Conservation (phyloP, 2,797 vertebrate genomes). For the Rhadinocentrus ornatus region DNA sequence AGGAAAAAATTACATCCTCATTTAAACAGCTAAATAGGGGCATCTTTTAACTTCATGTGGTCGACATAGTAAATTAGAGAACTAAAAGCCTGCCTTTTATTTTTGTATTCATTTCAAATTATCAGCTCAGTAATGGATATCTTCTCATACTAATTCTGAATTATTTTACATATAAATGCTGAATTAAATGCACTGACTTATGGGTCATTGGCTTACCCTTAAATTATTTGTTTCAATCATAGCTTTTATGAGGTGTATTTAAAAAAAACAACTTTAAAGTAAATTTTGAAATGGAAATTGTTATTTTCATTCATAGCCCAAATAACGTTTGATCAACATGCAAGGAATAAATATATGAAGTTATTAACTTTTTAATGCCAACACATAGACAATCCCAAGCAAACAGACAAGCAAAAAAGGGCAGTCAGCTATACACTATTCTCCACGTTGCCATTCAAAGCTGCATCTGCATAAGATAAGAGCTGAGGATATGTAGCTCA, state of each 20-base stretch:
- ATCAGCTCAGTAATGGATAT: slow-evolving; percentile 78
- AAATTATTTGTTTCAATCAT: slow-evolving; percentile 60
- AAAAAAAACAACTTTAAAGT: slow-evolving; percentile 63
- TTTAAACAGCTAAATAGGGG: slow-evolving; percentile 86
- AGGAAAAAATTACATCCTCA: slow-evolving; percentile 82
- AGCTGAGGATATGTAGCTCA: slow-evolving; percentile 54
- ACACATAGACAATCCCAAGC: slow-evolving; percentile 22
- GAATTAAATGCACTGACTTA: slow-evolving; percentile 63
- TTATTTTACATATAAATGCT: slow-evolving; percentile 79
- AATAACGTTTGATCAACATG: slow-evolving; percentile 26
- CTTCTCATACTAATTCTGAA: slow-evolving; percentile 73
- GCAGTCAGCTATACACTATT: slow-evolving; percentile 34
- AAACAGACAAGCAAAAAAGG: slow-evolving; percentile 27
- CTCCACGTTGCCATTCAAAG: slow-evolving; percentile 48
- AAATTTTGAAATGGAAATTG: slow-evolving; percentile 9
- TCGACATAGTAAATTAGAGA: slow-evolving; percentile 82
- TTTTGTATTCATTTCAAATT: slow-evolving; percentile 80
- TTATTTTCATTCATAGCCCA: background rate
- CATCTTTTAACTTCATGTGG: slow-evolving; percentile 84
- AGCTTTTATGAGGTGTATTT: slow-evolving; percentile 51
- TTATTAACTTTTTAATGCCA: slow-evolving; percentile 21
- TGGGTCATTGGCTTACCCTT: slow-evolving; percentile 57
- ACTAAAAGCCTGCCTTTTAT: slow-evolving; percentile 76
- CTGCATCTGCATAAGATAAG: slow-evolving; percentile 65
- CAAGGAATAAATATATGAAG: slow-evolving; percentile 7